phyloP scores from a whole-genome alignment of 1,140 invertebrate genomes.

The Drosophila lowei region DNA sequence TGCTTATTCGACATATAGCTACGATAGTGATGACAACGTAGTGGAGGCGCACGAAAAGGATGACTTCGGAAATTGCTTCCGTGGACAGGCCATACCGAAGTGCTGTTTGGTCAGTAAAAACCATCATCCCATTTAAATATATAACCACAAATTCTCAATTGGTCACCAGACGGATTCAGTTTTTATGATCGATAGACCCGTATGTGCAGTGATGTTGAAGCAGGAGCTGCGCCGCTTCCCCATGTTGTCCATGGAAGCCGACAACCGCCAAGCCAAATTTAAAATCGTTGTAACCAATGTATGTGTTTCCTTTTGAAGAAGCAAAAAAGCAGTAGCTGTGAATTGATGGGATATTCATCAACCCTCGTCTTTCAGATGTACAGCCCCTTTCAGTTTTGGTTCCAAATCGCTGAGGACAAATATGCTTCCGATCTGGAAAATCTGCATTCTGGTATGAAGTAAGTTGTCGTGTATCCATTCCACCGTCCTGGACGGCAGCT shows the following conservation, averaged over 20 bases:
- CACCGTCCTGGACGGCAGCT: no score
- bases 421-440: neutral
- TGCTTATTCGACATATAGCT: no score
- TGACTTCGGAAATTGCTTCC: neutral
- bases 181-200: slow-evolving; percentile 42
- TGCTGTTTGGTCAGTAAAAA: slow-evolving; percentile 1
- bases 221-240: neutral
- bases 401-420: neutral
- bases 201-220: neutral
- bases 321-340: neutral
- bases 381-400: slow-evolving; percentile 63
- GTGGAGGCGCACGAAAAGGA: neutral
- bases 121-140: neutral
- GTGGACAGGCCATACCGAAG: neutral
- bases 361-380: slow-evolving; percentile 18
- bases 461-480: neutral
- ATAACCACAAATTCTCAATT: no score
- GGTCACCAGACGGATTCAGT: slow-evolving; percentile 29
- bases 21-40: neutral
- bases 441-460: slow-evolving; percentile 4
- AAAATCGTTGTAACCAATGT: slow-evolving; percentile 24
- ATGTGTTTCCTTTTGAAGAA: neutral
- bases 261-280: neutral
- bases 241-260: neutral
- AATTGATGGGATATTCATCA: no score